phyloP scores from a whole-genome alignment of 1,140 invertebrate species.

The Oryctes rhinoceros region DNA sequence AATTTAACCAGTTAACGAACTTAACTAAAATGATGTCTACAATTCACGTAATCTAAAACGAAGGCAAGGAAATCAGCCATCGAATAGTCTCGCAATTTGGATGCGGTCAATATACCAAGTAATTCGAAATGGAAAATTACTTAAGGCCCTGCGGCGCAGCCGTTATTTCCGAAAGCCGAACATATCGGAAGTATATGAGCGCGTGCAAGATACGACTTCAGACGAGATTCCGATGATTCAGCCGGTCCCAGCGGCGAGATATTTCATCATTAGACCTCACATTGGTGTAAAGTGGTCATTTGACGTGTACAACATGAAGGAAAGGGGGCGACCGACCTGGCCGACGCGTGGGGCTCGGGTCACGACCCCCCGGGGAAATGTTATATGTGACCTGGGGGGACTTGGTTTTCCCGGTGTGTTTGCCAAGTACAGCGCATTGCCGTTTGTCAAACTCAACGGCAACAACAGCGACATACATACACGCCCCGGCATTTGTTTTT shows the following conservation, averaged over 20 bases:
- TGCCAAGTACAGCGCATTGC: constrained; percentile 42
- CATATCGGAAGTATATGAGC: constrained; percentile 2
- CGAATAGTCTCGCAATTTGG: background rate
- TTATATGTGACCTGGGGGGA: constrained; percentile 48
- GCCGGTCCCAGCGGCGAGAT: constrained; percentile 56
- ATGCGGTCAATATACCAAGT: background rate
- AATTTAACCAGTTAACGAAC: too few relatives aligned
- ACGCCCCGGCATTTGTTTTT: constrained; percentile 48
- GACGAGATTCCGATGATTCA: constrained; percentile 55
- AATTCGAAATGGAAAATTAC: constrained; percentile 29
- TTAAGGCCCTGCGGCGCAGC: background rate
- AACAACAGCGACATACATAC: constrained; percentile 43
- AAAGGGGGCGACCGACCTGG: constrained; percentile 42
- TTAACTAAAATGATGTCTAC: background rate
- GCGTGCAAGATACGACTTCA: constrained; percentile 14
- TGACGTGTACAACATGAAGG: constrained; percentile 58
- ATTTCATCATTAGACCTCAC: constrained; percentile 62
- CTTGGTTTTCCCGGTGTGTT: constrained; percentile 37
- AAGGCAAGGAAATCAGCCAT: background rate
- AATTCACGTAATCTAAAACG: background rate
- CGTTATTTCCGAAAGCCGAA: constrained; percentile 12
- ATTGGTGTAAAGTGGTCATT: constrained; percentile 63
- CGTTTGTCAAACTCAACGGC: constrained; percentile 48
- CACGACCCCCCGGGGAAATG: constrained; percentile 49
- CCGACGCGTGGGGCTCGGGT: constrained; percentile 38